A percentile compares a stretch with the other conserved stretches of the same genome.
Evolutionary conservation across 2,113 vertebrate species (phyloP).

Genomic region (Catharus fuscescens): DNA sequence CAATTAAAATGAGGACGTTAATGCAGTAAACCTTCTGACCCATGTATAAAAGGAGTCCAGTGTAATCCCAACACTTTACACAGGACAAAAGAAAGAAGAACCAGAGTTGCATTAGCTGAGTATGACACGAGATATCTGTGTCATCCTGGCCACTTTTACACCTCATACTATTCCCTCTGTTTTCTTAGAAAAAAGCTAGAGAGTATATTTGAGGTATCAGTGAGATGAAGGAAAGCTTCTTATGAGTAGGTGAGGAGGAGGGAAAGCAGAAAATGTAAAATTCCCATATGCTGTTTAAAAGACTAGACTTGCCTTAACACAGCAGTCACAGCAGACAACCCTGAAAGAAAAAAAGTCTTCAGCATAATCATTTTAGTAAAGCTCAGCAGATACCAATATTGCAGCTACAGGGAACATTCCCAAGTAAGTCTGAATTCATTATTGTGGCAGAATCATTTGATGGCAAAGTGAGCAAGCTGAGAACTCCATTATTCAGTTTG

Average conservation of each 20-base stretch:
- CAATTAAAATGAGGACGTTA: slow-evolving; percentile 25
- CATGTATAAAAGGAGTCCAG: not conserved
- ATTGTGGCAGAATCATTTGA: not conserved
- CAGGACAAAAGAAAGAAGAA: not conserved
- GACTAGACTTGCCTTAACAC: slow-evolving; percentile 58
- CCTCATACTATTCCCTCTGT: not conserved
- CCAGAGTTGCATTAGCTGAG: not conserved
- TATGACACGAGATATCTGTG: not conserved
- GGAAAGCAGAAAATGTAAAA: not conserved
- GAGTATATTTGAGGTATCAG: not conserved
- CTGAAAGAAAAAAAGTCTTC: slow-evolving; percentile 7
- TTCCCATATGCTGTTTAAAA: not conserved
- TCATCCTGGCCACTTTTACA: not conserved
- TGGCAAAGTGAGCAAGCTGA: not conserved
- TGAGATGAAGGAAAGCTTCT: not conserved
- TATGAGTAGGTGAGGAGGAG: not conserved
- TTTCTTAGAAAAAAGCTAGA: not conserved
- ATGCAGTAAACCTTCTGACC: slow-evolving; percentile 42
- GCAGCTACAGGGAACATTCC: not conserved
- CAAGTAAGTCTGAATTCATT: not conserved
- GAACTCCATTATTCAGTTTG: not conserved
- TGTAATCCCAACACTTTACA: slow-evolving; percentile 24
- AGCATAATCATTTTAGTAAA: not conserved
- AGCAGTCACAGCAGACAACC: slow-evolving; percentile 66
- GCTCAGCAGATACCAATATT: not conserved